These are phyloP conservation scores for Taphrorychus bicolor DNA, from an alignment of 2,888 invertebrate species.

Conservation along the genomic window DNA sequence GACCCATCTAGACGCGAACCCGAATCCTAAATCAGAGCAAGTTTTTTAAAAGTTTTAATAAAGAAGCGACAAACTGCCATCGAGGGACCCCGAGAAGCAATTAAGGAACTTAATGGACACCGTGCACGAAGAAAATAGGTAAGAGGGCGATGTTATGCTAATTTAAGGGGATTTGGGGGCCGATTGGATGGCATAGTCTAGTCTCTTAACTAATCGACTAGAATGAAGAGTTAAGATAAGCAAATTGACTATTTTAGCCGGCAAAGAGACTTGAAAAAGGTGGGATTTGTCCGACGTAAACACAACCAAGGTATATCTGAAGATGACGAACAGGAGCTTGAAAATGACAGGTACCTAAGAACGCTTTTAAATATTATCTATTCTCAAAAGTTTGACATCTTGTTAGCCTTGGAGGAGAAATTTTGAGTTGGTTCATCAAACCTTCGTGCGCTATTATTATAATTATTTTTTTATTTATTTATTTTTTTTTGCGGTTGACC, in stretches of 20 bases:
- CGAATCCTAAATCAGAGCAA: slow-evolving; percentile 26
- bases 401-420: no score
- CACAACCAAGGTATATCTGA: slow-evolving; percentile 21
- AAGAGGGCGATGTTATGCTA: slow-evolving; percentile 45
- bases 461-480: no score
- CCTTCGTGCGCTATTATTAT: no score
- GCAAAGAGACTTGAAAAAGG: slow-evolving; percentile 19
- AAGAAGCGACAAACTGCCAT: slow-evolving; percentile 40
- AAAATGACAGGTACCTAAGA: no score
- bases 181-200: slow-evolving; percentile 28
- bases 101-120: slow-evolving; percentile 56
- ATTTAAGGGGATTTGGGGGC: slow-evolving; percentile 36
- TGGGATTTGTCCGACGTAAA: slow-evolving; percentile 23
- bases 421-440: no score
- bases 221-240: slow-evolving; percentile 25
- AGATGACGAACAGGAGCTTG: slow-evolving; percentile 19
- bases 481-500: no score
- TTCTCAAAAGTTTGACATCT: no score
- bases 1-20: slow-evolving; percentile 19
- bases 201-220: slow-evolving; percentile 33
- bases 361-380: no score
- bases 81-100: slow-evolving; percentile 49
- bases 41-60: slow-evolving; percentile 42
- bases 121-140: slow-evolving; percentile 54
- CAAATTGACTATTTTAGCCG: slow-evolving; percentile 3